Base-by-base conservation (phyloP, 2,797 vertebrate species). In the Champsocephalus esox region DNA sequence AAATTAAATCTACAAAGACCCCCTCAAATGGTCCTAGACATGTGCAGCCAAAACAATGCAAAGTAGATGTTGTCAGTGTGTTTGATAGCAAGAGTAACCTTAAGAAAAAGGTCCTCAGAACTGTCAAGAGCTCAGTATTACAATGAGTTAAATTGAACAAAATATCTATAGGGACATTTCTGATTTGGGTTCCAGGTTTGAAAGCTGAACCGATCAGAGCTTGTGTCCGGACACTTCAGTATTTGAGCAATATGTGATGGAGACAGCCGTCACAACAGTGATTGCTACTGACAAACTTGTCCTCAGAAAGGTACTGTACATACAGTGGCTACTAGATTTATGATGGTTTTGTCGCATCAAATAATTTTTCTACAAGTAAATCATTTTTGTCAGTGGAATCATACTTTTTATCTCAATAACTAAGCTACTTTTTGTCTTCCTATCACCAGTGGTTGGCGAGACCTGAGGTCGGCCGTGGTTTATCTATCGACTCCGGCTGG, bases 381-480 rank as follows among this genome's bases (percentile, higher is more conserved):
- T 66, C 14, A 12, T 24, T 61, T 38, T 32, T 24, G 9, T n/a
- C 3, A 66, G 4, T 58, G 8, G 2, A 3, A 4, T 63, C 57
- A 73, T 13, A 56, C 11, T 51, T 52, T 54, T 12, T 34, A 16
- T 73, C 32, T 48, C 24, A 51, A 57, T 75, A 68, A 71, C 49
- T 67, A 72, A 81, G 59, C 28, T 59, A 60, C n/a, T 66, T 66
- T 77, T 63, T 70, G 43, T 79, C 70, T 24, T 14, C 83, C 77
- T 16, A 56, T 88, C 78, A 79, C 48, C 16, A 13, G 46, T 21
- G 24, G 60, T 58, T 58, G 77, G 65, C 69, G 59, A 72, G 61
- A 80, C 75, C 79, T 83, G 79, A 9, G 1, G 75, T 86, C 71
- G 79, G 46, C 55, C 72, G 65, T 59, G 68, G 64, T 76, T 84